These are phyloP conservation scores for Drosophila tripunctata DNA, from an alignment of 2,888 invertebrate species.

Conservation along the genomic window DNA sequence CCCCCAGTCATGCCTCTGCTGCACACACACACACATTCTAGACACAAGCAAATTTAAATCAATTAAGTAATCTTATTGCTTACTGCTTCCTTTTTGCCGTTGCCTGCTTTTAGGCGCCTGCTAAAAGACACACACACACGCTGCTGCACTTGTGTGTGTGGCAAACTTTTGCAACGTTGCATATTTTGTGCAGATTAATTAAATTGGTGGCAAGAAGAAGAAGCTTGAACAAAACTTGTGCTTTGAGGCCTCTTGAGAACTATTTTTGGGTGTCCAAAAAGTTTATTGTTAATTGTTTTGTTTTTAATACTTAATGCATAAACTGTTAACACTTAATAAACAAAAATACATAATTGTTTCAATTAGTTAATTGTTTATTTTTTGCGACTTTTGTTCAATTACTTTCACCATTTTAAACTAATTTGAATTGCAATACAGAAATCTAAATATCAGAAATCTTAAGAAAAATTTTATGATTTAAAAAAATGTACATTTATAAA, in stretches of 20 bases:
- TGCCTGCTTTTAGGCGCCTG: conserved; percentile 63
- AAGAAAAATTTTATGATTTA: too few relatives aligned
- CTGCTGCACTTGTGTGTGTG: conserved; percentile 16
- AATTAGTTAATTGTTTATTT: not conserved
- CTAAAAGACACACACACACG: conserved; percentile 12
- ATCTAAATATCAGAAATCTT: too few relatives aligned
- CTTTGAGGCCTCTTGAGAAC: conserved; percentile 15
- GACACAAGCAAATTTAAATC: conserved; percentile 76
- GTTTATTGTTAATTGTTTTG: conserved; percentile 46
- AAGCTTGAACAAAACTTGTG: conserved; percentile 32
- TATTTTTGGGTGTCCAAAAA: conserved; percentile 31
- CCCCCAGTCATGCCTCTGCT: not conserved
- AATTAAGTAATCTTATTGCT: conserved; percentile 76
- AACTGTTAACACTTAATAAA: conserved; percentile 13
- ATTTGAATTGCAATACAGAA: too few relatives aligned
- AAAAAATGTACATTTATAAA: too few relatives aligned
- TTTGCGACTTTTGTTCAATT: too few relatives aligned
- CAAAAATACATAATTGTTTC: not conserved
- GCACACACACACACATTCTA: conserved; percentile 56
- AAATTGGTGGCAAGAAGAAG: conserved; percentile 69
- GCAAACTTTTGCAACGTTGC: conserved; percentile 73
- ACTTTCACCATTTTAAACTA: too few relatives aligned
- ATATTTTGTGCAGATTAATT: conserved; percentile 77
- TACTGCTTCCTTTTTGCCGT: conserved; percentile 44
- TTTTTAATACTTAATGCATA: conserved; percentile 28